A percentile compares a stretch with the other conserved stretches of the same genome.
phyloP scores from a whole-genome alignment of 2,797 vertebrate species.

The Rhodeus uyekii region DNA sequence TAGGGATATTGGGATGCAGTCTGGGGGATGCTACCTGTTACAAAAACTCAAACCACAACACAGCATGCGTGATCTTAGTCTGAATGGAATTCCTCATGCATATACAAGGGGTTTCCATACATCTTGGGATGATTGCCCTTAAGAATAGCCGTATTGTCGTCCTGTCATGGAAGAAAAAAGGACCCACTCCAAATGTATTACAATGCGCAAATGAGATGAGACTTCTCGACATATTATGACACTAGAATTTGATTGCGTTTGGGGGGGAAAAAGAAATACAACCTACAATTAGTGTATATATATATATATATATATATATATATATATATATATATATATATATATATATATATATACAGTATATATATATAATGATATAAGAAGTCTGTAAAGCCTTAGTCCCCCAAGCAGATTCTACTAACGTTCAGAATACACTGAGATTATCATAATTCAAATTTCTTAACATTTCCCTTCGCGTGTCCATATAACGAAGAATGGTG shows the following conservation, averaged over 20 bases:
- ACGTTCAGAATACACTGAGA: not conserved
- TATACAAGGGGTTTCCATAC: not conserved
- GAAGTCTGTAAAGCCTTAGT: too few species aligned
- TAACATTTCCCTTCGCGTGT: too few species aligned
- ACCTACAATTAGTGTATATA: too few species aligned
- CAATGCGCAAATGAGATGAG: not conserved
- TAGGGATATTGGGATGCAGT: not conserved
- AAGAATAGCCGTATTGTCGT: conserved; percentile 17
- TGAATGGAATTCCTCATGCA: not conserved
- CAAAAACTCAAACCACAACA: not conserved
- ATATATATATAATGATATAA: too few species aligned
- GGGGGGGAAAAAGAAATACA: not conserved
- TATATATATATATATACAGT: too few species aligned
- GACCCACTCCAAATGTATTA: not conserved
- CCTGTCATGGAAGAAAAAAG: conserved; percentile 8
- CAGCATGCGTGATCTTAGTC: not conserved
- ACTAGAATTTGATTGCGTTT: too few species aligned
- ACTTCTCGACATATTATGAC: not conserved
- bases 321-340: too few species aligned
- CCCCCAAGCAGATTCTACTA: not conserved
- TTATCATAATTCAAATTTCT: not conserved
- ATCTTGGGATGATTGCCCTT: not conserved
- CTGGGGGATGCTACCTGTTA: not conserved
- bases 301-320: too few species aligned
- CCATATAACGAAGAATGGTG: too few species aligned